Conservation (phyloP, 1,140 invertebrate species). For the Musca domestica region DNA sequence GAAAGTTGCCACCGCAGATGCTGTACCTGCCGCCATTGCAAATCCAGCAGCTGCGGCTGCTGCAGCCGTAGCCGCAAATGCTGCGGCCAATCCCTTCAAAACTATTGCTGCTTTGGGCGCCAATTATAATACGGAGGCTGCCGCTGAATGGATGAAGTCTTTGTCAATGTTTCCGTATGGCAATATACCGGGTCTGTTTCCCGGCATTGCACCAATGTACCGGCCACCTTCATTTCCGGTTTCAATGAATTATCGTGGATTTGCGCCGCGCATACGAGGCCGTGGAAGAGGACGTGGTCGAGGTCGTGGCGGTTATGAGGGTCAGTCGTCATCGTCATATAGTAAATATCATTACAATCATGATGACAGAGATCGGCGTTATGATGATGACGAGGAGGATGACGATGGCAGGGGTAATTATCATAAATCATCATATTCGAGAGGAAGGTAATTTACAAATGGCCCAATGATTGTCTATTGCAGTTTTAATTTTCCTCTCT, state of each 20-base stretch:
- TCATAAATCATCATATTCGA: constrained; percentile 32
- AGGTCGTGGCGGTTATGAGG: constrained; percentile 37
- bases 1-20: constrained; percentile 15
- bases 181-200: constrained; percentile 36
- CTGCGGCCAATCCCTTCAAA: constrained; percentile 31
- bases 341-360: constrained; percentile 36
- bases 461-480: background rate
- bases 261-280: constrained; percentile 38
- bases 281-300: constrained; percentile 35
- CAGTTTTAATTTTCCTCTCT: constrained; percentile 7
- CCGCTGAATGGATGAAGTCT: constrained; percentile 50
- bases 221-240: constrained; percentile 39
- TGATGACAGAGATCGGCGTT: constrained; percentile 31
- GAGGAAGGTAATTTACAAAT: constrained; percentile 25
- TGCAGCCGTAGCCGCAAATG: constrained; percentile 32
- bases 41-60: constrained; percentile 16
- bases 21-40: background rate
- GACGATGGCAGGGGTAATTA: constrained; percentile 28
- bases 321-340: constrained; percentile 35
- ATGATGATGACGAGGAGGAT: constrained; percentile 33
- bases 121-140: constrained; percentile 40
- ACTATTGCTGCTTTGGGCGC: constrained; percentile 26
- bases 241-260: constrained; percentile 44
- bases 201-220: constrained; percentile 37
- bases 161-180: constrained; percentile 47